Base-by-base conservation (phyloP, 2,113 vertebrate genomes). In the Rhabdomys dilectus region DNA sequence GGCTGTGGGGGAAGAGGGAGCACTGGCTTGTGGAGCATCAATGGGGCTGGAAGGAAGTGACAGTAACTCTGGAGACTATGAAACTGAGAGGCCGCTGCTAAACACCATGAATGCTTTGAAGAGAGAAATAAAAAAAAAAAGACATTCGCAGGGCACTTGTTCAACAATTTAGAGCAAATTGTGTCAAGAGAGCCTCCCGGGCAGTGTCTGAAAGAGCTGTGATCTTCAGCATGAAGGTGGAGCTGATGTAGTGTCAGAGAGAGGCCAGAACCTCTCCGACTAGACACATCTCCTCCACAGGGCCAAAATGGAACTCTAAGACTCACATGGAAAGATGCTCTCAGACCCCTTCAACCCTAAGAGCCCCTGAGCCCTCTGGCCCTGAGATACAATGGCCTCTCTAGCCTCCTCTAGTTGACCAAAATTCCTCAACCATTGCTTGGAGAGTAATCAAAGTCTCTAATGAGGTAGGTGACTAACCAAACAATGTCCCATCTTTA, bases 91-190 rank as follows among this genome's bases (percentile, higher is more conserved):
- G n/a, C 75, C 82, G 10, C 81, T 76, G 17, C 81, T 68, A 64
- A 96, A 91, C 70, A 73, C 3, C 36, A 51, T 24, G 12, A 87
- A 87, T 31, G 39, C 53, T 19, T 62, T 3, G 7, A 89, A 93
- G 36, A 95, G 51, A 75, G 45, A 72, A 91, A 87, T 70, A 68
- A 70, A 42, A 86, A 68, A 70, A 42, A 86, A 34, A 86, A n/a
- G 64, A 82, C 10, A 73, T 80, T 66, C 31, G 80, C 29, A 16
- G 42, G 80, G 89, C 53, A 97, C 68, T 94, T 26, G 64, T 42
- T 92, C 53, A 95, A 95, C 73, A 95, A 84, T 77, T 95, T 91
- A 89, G 70, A 96, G 64, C 5, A 91, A 93, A 86, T 62, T 85
- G 13, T 93, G 77, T 85, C 58, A 75, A 45, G 76, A 97, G 45